Base-by-base conservation (phyloP, 2,113 vertebrate species). In the Upupa epops region DNA sequence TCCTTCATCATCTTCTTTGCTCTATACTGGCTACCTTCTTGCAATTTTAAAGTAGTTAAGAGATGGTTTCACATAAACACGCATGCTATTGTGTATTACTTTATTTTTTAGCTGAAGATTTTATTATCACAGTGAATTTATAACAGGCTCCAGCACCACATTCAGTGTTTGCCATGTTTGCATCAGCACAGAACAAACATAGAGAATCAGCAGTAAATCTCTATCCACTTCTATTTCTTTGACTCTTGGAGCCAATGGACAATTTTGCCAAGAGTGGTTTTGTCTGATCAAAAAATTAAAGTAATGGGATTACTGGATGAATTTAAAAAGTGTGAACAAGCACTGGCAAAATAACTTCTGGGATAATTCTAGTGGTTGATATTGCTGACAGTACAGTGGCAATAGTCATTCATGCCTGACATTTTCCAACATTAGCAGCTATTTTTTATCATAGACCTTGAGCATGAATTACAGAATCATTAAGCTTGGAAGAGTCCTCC, bases 161-260 rank as follows among this genome's bases (percentile, higher is more conserved):
- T 25, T 75, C 12, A 42, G 0, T 40, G 34, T 34, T 86, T 91
- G 12, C 29, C 61, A 16, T 17, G 3, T 65, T 55, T 74, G 6
- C n/a, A 52, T 24, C 66, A 36, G 5, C 21, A 25, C 14, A 11
- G n/a, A 46, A 20, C 4, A 36, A n/a, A 65, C 3, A n/a, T 10
- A n/a, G 6, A 49, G 22, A 82, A 36, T 7, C 12, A 55, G 25
- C 0, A 0, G 11, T 37, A 68, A 37, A 59, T 24, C 34, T 37
- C 28, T 55, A 56, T 42, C 3, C 1, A 83, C 4, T 16, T 32
- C 12, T 46, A 31, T 31, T 65, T 55, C 46, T 19, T 72, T 55
- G 11, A 25, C 15, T 59, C 7, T 17, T 37, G 20, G 8, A 55
- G 15, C 36, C 25, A 40, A 17, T 56, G 40, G 21, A 10, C 5